Conservation (phyloP, 2,797 vertebrate species). For the Epinephelus malabaricus region DNA sequence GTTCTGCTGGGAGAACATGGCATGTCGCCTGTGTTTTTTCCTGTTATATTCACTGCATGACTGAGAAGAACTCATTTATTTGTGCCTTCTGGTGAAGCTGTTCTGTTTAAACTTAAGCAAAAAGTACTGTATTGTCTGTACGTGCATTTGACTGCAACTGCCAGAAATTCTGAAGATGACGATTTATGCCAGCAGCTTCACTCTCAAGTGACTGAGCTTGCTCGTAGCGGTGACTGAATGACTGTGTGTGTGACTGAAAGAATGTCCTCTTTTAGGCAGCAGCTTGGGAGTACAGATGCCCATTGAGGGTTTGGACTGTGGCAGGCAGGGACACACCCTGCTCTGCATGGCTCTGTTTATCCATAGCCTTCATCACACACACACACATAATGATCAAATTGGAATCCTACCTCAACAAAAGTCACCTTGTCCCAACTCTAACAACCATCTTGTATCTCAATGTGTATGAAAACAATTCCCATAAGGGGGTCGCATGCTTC, state of each 20-base stretch:
- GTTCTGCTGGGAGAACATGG: slow-evolving; percentile 31
- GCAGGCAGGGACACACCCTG: slow-evolving; percentile 77
- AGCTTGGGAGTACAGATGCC: slow-evolving; percentile 79
- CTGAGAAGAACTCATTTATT: slow-evolving; percentile 8
- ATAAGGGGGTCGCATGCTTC: slow-evolving; percentile 28
- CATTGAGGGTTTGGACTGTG: slow-evolving; percentile 82
- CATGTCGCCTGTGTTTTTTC: slow-evolving; percentile 6
- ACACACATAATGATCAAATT: slow-evolving; percentile 27
- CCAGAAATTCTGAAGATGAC: slow-evolving; percentile 28
- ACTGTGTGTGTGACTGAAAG: slow-evolving; percentile 40
- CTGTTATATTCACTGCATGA: slow-evolving; percentile 22
- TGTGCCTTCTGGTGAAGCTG: background rate
- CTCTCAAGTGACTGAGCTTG: slow-evolving; percentile 39
- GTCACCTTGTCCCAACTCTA: slow-evolving; percentile 39
- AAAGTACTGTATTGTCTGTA: slow-evolving; percentile 25
- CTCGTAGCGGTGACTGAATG: slow-evolving; percentile 31
- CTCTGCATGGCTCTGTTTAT: slow-evolving; percentile 73
- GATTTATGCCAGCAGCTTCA: slow-evolving; percentile 48
- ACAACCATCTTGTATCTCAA: slow-evolving; percentile 23
- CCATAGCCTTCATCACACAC: slow-evolving; percentile 56
- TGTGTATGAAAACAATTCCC: slow-evolving; percentile 18
- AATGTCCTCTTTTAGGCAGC: slow-evolving; percentile 79
- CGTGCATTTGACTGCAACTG: background rate
- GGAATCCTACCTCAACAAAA: slow-evolving; percentile 29
- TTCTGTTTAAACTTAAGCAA: background rate